Percentiles rank a stretch among this genome's conserved stretches.
Evolutionary conservation across 1,140 invertebrate species (phyloP).

Genomic region (Listronotus oregonensis): DNA sequence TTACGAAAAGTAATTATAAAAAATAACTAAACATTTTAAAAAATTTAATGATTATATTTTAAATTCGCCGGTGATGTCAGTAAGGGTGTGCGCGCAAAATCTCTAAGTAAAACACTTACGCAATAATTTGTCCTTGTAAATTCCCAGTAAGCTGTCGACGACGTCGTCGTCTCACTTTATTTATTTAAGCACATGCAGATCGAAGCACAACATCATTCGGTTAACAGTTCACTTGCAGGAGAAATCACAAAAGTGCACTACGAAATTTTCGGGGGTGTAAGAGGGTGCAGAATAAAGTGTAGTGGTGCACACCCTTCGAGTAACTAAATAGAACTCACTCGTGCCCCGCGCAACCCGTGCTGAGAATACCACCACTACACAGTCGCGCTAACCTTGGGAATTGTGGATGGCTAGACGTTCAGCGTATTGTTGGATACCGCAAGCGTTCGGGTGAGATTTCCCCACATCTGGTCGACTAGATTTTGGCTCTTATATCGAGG

Average conservation of each 20-base stretch:
- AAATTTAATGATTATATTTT: neutral
- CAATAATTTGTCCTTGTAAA: slow-evolving; percentile 53
- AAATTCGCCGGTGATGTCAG: slow-evolving; percentile 40
- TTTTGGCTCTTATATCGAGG: slow-evolving; percentile 51
- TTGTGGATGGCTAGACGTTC: slow-evolving; percentile 53
- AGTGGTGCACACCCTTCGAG: slow-evolving; percentile 55
- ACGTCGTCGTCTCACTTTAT: slow-evolving; percentile 41
- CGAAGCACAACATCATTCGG: slow-evolving; percentile 33
- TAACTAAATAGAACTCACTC: slow-evolving; percentile 54
- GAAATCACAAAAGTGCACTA: neutral
- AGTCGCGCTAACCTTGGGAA: slow-evolving; percentile 53
- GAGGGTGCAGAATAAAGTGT: slow-evolving; percentile 14
- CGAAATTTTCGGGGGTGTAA: slow-evolving; percentile 1
- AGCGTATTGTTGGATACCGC: slow-evolving; percentile 32
- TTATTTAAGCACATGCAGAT: slow-evolving; percentile 42
- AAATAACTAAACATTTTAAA: neutral
- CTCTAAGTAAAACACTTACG: slow-evolving; percentile 54
- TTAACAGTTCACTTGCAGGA: slow-evolving; percentile 20
- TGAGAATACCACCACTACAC: slow-evolving; percentile 55
- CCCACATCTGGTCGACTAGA: slow-evolving; percentile 46
- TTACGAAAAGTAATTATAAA: slow-evolving; percentile 13
- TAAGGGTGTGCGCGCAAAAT: slow-evolving; percentile 51
- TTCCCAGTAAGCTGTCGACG: slow-evolving; percentile 34
- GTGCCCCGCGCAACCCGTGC: slow-evolving; percentile 54
- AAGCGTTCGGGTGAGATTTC: slow-evolving; percentile 29